Evolutionary conservation across 2,888 invertebrate genomes (phyloP).

Genomic region (Tethea ocularis): DNA sequence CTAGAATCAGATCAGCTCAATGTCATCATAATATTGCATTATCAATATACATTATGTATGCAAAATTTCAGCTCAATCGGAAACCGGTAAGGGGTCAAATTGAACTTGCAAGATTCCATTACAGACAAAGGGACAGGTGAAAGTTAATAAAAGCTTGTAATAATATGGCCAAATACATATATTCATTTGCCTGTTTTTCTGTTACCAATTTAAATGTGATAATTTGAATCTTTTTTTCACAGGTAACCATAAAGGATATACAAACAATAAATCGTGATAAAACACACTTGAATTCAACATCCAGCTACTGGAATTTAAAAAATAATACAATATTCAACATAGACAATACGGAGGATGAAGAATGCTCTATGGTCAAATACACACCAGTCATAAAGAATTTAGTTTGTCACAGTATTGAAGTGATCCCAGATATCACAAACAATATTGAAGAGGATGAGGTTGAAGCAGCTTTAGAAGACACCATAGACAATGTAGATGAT

Average conservation of each 20-base stretch:
- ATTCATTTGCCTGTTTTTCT: too few relatives aligned
- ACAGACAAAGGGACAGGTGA: too few relatives aligned
- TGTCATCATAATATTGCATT: too few relatives aligned
- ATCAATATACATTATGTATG: too few relatives aligned
- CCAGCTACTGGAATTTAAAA: neutral
- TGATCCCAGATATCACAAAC: neutral
- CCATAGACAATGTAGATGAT: neutral
- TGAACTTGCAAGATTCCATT: too few relatives aligned
- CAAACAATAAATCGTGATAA: slow-evolving; percentile 15
- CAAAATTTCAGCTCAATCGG: too few relatives aligned
- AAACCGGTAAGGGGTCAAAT: too few relatives aligned
- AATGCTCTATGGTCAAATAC: neutral
- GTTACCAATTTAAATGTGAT: too few relatives aligned
- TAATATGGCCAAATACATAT: too few relatives aligned
- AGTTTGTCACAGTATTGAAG: slow-evolving; percentile 12
- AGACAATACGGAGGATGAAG: neutral
- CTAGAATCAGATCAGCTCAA: too few relatives aligned
- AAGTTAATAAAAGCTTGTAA: too few relatives aligned
- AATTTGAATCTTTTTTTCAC: neutral
- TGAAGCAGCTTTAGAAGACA: neutral
- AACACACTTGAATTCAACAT: neutral
- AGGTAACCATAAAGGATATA: slow-evolving; percentile 11
- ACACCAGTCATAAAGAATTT: neutral
- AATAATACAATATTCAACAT: neutral
- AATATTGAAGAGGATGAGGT: neutral